A percentile compares a stretch with the other conserved stretches of the same genome.
phyloP scores from a whole-genome alignment of 2,113 vertebrate species.

The Natator depressus region DNA sequence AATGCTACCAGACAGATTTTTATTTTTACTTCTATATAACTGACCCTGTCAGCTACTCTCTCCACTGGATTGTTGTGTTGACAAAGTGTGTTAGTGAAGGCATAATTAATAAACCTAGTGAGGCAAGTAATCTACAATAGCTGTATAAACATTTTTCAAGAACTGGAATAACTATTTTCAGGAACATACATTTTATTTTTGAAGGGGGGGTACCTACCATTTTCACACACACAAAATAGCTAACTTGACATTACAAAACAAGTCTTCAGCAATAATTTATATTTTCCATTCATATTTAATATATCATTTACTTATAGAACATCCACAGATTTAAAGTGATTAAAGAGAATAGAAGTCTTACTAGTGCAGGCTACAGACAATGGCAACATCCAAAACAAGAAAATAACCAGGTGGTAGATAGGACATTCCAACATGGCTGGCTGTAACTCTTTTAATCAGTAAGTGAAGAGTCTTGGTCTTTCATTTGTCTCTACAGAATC shows the following conservation, averaged over 20 bases:
- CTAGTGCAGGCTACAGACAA: rapidly evolving
- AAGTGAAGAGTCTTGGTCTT: background rate
- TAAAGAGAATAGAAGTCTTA: background rate
- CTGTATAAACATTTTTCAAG: background rate
- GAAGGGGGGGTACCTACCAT: background rate
- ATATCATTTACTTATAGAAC: rapidly evolving
- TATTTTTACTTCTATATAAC: rapidly evolving
- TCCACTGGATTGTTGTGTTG: rapidly evolving
- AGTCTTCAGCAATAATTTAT: background rate
- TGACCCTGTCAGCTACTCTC: background rate
- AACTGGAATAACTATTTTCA: background rate
- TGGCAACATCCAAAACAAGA: background rate
- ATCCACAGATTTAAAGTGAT: background rate
- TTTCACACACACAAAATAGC: background rate
- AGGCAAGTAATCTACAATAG: rapidly evolving
- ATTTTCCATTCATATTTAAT: too few relatives aligned
- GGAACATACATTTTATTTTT: background rate
- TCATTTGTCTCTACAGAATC: rapidly evolving
- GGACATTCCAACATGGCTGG: too few relatives aligned
- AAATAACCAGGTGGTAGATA: background rate
- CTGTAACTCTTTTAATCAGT: too few relatives aligned
- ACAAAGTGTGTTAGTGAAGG: background rate
- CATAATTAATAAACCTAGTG: rapidly evolving
- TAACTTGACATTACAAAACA: background rate
- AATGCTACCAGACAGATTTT: background rate